Evolutionary conservation across 64 coral and sea anemone species (phyloP).

Genomic region (Montipora efflorescens): DNA sequence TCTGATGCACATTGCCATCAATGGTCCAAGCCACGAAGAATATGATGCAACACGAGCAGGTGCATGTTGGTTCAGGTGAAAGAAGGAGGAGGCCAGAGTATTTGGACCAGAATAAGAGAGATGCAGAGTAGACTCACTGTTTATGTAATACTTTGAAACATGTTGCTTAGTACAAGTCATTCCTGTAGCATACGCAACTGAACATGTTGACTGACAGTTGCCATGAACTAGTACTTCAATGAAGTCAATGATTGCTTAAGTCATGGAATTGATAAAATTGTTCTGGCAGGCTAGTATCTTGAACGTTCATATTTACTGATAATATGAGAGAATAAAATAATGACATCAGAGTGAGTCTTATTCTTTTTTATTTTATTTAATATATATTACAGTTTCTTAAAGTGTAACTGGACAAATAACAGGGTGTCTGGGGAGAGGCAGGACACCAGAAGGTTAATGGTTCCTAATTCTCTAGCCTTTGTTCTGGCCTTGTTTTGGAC

Average conservation of each 20-base stretch:
- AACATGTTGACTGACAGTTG: constrained; percentile 29
- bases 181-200: constrained; percentile 7
- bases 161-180: constrained; percentile 19
- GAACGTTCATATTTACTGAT: no score
- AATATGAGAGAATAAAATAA: no score
- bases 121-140: constrained; percentile 13
- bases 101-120: neutral
- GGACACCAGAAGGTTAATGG: neutral
- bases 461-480: constrained; percentile 1
- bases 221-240: constrained; percentile 42
- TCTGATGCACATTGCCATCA: constrained; percentile 31
- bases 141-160: constrained; percentile 46
- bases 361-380: no score
- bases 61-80: constrained; percentile 37
- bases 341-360: no score
- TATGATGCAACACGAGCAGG: constrained; percentile 39
- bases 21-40: constrained; percentile 44
- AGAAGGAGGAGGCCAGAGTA: constrained; percentile 35
- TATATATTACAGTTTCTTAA: no score
- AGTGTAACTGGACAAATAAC: no score
- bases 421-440: no score
- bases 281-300: neutral
- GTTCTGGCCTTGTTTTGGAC: neutral
- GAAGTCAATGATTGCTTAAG: constrained; percentile 1
- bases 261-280: constrained; percentile 3